Evolutionary conservation across 1,140 invertebrate genomes (phyloP).

Genomic region (Armadillidium nasatum): DNA sequence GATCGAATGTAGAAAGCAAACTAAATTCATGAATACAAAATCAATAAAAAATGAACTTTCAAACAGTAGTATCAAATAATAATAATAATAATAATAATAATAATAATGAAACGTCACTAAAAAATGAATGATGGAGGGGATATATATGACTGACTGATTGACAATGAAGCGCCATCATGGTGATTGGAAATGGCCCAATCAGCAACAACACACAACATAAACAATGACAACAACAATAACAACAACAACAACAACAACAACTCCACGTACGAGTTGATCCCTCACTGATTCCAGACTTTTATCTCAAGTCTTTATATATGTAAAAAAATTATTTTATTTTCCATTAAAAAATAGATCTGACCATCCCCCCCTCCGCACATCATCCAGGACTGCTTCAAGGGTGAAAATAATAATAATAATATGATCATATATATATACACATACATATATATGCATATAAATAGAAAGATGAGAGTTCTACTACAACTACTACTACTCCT

Average conservation of each 20-base stretch:
- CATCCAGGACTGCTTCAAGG: constrained; percentile 8
- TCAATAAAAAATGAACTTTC: no score
- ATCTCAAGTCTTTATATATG: constrained; percentile 14
- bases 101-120: background rate
- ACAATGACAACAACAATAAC: background rate
- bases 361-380: constrained; percentile 1
- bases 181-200: constrained; percentile 37
- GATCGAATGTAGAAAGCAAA: background rate
- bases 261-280: constrained; percentile 1
- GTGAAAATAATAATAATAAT: background rate
- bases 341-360: no score
- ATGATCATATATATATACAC: no score
- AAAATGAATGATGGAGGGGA: background rate
- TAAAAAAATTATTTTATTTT: background rate
- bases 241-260: constrained; percentile 17
- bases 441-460: no score
- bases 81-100: no score
- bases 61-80: no score
- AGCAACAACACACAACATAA: constrained; percentile 11
- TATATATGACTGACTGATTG: background rate
- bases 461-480: no score
- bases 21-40: no score
- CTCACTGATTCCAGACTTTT: background rate
- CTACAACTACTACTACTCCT: no score
- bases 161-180: constrained; percentile 13